Conservation (phyloP, 2,797 vertebrate species). For the Mormyrops attenuatus region DNA sequence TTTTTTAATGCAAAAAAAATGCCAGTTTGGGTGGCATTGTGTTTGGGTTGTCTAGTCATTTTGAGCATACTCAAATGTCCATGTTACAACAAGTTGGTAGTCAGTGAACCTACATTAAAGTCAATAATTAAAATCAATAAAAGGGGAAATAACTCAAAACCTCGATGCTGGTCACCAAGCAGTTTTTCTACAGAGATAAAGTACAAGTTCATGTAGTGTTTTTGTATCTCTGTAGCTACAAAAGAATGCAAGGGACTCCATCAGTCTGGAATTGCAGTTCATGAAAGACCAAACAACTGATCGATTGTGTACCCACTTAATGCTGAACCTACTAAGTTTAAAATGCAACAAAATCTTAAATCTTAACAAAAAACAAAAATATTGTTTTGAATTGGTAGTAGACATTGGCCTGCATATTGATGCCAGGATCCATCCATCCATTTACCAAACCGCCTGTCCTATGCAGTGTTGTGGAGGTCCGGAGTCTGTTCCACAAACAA, state of each 20-base stretch:
- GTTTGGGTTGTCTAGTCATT: neutral
- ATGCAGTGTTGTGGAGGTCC: neutral
- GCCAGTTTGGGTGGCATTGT: neutral
- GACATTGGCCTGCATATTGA: constrained; percentile 35
- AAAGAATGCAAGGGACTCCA: constrained; percentile 46
- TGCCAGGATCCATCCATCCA: neutral
- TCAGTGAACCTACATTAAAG: constrained; percentile 13
- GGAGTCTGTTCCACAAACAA: neutral
- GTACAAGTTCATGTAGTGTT: constrained; percentile 16
- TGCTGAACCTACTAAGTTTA: constrained; percentile 56
- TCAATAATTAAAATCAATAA: constrained; percentile 25
- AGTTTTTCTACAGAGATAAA: constrained; percentile 28
- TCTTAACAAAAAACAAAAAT: constrained; percentile 40
- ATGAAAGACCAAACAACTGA: constrained; percentile 58
- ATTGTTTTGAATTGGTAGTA: constrained; percentile 36
- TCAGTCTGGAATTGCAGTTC: constrained; percentile 54
- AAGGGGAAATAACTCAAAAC: constrained; percentile 21
- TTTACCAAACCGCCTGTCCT: neutral
- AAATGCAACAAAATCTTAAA: constrained; percentile 49
- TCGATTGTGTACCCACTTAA: constrained; percentile 60
- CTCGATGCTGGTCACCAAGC: constrained; percentile 15
- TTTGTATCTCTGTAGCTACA: constrained; percentile 25
- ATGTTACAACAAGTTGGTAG: neutral
- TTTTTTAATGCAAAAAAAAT: neutral
- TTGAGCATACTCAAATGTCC: neutral